A percentile compares a stretch with the other conserved stretches of the same genome.
phyloP scores from a whole-genome alignment of 2,113 vertebrate species.

The Ctenomys sociabilis region DNA sequence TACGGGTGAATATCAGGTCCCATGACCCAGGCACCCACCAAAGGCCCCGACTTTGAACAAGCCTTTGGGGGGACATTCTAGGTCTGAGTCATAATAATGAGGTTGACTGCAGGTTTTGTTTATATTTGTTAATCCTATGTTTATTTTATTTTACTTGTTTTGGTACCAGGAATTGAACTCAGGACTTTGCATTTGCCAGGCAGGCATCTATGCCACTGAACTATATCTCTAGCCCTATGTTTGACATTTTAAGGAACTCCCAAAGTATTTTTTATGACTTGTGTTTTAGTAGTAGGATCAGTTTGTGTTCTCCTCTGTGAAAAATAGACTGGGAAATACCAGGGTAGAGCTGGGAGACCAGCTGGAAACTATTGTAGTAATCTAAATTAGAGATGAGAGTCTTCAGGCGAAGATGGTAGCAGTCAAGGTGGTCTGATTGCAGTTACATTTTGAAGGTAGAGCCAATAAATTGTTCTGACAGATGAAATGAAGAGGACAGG shows the following conservation, averaged over 20 bases:
- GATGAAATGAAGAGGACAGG: background rate
- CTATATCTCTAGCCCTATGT: background rate
- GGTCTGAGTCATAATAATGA: background rate
- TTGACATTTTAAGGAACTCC: slow-evolving; percentile 27
- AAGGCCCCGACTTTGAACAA: background rate
- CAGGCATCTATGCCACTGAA: too few species aligned
- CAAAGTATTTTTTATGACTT: background rate
- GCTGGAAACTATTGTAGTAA: background rate
- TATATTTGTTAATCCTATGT: too few species aligned
- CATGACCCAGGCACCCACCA: background rate
- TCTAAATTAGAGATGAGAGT: background rate
- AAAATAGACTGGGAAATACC: background rate
- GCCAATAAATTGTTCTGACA: background rate
- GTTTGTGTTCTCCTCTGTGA: background rate
- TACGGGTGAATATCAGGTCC: background rate
- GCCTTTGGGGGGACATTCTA: background rate
- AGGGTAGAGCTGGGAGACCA: background rate
- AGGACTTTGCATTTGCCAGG: too few species aligned
- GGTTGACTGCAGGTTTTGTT: slow-evolving; percentile 8
- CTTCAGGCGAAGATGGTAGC: background rate
- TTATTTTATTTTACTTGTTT: background rate
- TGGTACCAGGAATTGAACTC: background rate
- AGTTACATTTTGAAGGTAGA: slow-evolving; percentile 11
- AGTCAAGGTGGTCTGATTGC: background rate
- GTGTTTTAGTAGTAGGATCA: background rate